Evolutionary conservation across 2,888 invertebrate genomes (phyloP).

Genomic region (Schizaphis graminum): DNA sequence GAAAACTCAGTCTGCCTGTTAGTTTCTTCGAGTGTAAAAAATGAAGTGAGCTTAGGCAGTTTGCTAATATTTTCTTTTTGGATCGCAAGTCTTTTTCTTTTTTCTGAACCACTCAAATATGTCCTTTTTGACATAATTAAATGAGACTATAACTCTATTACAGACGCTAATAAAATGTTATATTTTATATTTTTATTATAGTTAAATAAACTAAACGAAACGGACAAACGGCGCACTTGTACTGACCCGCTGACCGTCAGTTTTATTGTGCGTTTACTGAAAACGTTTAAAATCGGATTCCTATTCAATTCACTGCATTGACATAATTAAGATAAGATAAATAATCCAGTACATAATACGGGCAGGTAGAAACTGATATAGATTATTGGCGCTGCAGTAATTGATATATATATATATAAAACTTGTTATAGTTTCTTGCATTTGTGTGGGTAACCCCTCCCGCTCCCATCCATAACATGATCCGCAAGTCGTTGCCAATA

Average conservation of each 20-base stretch:
- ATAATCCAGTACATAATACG: slow-evolving; percentile 22
- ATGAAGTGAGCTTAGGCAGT: slow-evolving; percentile 36
- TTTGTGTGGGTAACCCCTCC: slow-evolving; percentile 34
- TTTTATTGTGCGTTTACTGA: slow-evolving; percentile 35
- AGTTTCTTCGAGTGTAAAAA: slow-evolving; percentile 49
- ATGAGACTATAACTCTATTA: slow-evolving; percentile 34
- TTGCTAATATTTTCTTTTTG: slow-evolving; percentile 45
- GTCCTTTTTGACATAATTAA: slow-evolving; percentile 40
- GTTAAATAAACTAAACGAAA: slow-evolving; percentile 40
- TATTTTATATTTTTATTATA: slow-evolving; percentile 39
- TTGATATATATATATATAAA: neutral
- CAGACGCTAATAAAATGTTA: slow-evolving; percentile 35
- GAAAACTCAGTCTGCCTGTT: slow-evolving; percentile 23
- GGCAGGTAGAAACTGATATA: slow-evolving; percentile 5
- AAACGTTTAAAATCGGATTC: slow-evolving; percentile 25
- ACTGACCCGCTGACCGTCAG: slow-evolving; percentile 13
- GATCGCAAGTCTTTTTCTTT: slow-evolving; percentile 33
- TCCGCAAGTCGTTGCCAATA: slow-evolving; percentile 2
- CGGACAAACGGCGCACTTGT: slow-evolving; percentile 40
- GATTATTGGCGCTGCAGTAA: neutral
- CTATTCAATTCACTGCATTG: slow-evolving; percentile 38
- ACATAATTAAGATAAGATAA: no score
- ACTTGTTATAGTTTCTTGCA: neutral
- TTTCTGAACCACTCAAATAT: slow-evolving; percentile 44
- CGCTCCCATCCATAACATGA: neutral